phyloP scores from a whole-genome alignment of 2,888 invertebrate genomes.

The Pammene fasciana region DNA sequence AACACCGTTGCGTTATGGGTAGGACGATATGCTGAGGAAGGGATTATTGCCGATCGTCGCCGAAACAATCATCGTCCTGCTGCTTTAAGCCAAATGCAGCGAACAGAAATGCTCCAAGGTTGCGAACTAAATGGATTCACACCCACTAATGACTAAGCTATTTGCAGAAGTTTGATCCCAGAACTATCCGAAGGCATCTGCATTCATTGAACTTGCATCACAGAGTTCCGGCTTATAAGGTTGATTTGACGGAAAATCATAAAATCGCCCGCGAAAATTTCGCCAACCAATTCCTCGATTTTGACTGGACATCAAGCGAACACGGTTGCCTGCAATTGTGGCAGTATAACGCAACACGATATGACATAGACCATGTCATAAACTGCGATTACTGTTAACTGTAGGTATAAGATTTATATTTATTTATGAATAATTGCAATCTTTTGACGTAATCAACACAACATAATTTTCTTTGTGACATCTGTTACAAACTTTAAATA shows the following conservation, averaged over 20 bases:
- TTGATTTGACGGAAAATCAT: conserved; percentile 8
- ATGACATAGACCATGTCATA: conserved; percentile 9
- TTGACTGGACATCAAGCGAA: conserved; percentile 20
- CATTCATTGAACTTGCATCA: conserved; percentile 7
- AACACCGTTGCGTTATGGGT: no score
- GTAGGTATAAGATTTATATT: no score
- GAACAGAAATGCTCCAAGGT: neutral
- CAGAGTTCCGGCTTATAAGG: neutral
- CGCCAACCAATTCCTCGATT: neutral
- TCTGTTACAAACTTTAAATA: no score
- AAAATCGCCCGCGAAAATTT: conserved; percentile 7
- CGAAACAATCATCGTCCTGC: conserved; percentile 7
- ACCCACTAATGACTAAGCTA: neutral
- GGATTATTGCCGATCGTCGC: conserved; percentile 1
- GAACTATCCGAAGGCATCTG: conserved; percentile 6
- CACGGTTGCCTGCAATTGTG: neutral
- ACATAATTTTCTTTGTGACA: no score
- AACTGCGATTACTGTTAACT: no score
- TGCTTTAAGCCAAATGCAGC: conserved; percentile 11
- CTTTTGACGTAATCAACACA: no score
- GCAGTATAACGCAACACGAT: neutral
- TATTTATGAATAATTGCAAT: no score
- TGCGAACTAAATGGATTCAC: conserved; percentile 3
- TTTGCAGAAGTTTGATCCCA: conserved; percentile 2
- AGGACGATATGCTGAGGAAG: conserved; percentile 5